A percentile compares a stretch with the other conserved stretches of the same genome.
phyloP scores from a whole-genome alignment of 2,797 vertebrate species.

The Merluccius polli region DNA sequence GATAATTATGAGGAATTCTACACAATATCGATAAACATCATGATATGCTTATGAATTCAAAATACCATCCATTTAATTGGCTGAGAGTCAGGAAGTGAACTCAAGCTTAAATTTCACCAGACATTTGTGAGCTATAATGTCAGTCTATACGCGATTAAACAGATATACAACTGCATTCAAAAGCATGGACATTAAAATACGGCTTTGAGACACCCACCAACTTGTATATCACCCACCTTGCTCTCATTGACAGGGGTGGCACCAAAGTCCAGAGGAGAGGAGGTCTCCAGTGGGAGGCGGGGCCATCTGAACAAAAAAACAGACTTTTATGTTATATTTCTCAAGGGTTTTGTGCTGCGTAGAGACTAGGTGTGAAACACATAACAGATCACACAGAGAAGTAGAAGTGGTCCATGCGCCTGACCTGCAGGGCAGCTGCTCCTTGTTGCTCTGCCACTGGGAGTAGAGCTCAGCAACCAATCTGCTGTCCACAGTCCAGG shows the following conservation, averaged over 20 bases:
- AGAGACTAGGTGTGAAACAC: neutral
- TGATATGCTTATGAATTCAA: too few relatives aligned
- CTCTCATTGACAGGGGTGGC: conserved; percentile 89
- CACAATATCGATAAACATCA: too few relatives aligned
- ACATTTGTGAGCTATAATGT: neutral
- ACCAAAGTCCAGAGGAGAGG: conserved; percentile 80
- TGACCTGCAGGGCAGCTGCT: conserved; percentile 83
- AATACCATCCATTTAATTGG: neutral
- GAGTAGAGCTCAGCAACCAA: conserved; percentile 85
- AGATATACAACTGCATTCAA: neutral
- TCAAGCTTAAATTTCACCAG: neutral
- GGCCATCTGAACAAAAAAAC: conserved; percentile 70
- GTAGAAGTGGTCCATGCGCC: neutral
- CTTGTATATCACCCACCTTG: conserved; percentile 68
- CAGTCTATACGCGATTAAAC: neutral
- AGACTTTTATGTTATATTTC: neutral
- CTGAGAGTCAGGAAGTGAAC: neutral
- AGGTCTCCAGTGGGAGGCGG: conserved; percentile 76
- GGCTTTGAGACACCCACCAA: neutral
- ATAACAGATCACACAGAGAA: neutral
- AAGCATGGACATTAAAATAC: neutral
- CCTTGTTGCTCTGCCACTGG: conserved; percentile 82
- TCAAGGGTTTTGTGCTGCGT: neutral
- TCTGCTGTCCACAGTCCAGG: conserved; percentile 84
- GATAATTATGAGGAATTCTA: too few relatives aligned